Percentiles rank a stretch among this genome's conserved stretches.
phyloP scores from a whole-genome alignment of 30 jellyfish, hydroid and myxozoan species.

The Clytia hemisphaerica region DNA sequence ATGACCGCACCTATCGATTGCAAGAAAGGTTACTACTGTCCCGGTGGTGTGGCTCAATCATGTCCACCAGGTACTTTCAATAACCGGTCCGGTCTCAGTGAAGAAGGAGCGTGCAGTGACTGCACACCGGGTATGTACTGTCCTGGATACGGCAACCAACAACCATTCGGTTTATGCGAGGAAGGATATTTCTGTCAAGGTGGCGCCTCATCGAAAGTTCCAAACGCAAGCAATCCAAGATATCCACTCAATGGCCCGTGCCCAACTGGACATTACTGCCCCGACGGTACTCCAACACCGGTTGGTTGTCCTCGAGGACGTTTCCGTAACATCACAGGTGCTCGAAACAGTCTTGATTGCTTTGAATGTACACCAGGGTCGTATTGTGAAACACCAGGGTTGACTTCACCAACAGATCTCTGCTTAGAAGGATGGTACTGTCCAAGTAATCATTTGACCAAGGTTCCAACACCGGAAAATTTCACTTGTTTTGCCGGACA shows the following conservation, averaged over 20 bases:
- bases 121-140: constrained; percentile 87
- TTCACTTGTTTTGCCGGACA: constrained; percentile 87
- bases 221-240: constrained; percentile 41
- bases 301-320: constrained; percentile 69
- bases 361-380: constrained; percentile 76
- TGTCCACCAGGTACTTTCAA: constrained; percentile 94
- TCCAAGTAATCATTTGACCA: constrained; percentile 46
- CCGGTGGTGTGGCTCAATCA: constrained; percentile 59
- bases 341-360: constrained; percentile 54
- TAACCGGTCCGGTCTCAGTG: constrained; percentile 70
- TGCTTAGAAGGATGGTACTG: constrained; percentile 96
- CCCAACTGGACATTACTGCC: constrained; percentile 77
- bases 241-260: constrained; percentile 78
- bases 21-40: constrained; percentile 81
- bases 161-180: constrained; percentile 76
- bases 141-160: constrained; percentile 52
- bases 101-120: constrained; percentile 42
- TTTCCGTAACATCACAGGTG: constrained; percentile 69
- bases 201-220: constrained; percentile 70
- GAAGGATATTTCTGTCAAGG: constrained; percentile 83
- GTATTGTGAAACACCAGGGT: constrained; percentile 75
- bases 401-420: constrained; percentile 48
- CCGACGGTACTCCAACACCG: constrained; percentile 89
- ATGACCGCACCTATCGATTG: constrained; percentile 71
- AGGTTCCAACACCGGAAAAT: constrained; percentile 63